phyloP scores from a whole-genome alignment of 2,113 vertebrate species.

The Periophthalmodon schlosseri region DNA sequence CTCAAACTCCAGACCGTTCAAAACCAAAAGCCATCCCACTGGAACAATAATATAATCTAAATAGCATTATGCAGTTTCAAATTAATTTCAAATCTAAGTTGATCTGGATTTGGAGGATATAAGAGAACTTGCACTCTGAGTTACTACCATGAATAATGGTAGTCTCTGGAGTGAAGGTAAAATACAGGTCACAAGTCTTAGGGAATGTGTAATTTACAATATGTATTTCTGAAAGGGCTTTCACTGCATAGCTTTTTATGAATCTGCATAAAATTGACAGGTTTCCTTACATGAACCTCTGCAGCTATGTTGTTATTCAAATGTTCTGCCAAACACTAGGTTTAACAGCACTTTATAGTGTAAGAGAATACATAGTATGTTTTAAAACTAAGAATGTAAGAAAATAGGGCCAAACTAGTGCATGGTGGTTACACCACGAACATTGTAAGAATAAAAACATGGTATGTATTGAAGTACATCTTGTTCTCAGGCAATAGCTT shows the following conservation, averaged over 20 bases:
- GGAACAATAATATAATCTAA: constrained; percentile 60
- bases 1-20: constrained; percentile 40
- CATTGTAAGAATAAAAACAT: not conserved
- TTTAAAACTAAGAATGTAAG: constrained; percentile 17
- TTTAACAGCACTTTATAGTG: not conserved
- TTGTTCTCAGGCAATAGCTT: not conserved
- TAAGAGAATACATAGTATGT: constrained; percentile 10
- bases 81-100: constrained; percentile 55
- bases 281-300: constrained; percentile 30
- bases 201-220: constrained; percentile 22
- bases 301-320: constrained; percentile 37
- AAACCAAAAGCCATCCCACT: constrained; percentile 42
- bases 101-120: constrained; percentile 42
- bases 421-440: not conserved
- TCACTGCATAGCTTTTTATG: constrained; percentile 24
- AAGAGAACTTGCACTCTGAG: constrained; percentile 20
- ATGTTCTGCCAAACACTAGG: constrained; percentile 16
- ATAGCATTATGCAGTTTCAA: constrained; percentile 56
- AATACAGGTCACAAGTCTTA: constrained; percentile 48
- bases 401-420: constrained; percentile 7
- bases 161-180: constrained; percentile 41
- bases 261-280: constrained; percentile 21
- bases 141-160: constrained; percentile 18
- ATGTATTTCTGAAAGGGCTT: constrained; percentile 57
- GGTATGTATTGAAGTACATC: not conserved